Evolutionary conservation across 53 echinoderm and acorn worm genomes (phyloP), one percentile per base, ranked within the genome.

Genomic region (Zoroaster sp.): DNA sequence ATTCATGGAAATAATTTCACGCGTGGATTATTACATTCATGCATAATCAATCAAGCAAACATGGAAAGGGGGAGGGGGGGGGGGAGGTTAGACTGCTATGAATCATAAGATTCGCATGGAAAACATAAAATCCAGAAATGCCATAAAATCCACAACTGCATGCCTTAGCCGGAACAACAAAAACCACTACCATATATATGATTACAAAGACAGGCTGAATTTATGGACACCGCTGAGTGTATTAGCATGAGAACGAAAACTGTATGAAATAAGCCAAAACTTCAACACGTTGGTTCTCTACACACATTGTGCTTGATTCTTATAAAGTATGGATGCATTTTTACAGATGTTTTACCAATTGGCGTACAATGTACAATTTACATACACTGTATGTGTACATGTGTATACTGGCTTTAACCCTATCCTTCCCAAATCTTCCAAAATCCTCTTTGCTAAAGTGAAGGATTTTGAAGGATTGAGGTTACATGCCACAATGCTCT

Each of bases 181-280:
- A 54, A 20, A 76, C 39, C 54, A 63, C 31, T n/a, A n/a, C n/a
- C n/a, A n/a, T n/a, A n/a, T n/a, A n/a, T n/a, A n/a, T n/a, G n/a
- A n/a, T n/a, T n/a, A n/a, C n/a, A n/a, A n/a, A n/a, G n/a, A 79
- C 11, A 17, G 65, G 79, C 79, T 63, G 65, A 59, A 25, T 79
- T 65, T 59, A 59, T 40, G 3, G 65, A 65, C 36, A 79, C 40
- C 38, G 20, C 40, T 4, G 8, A 71, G 18, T 18, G 38, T n/a
- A 36, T 5, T 47, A 10, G 49, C 49, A 47, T 10, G 8, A 10
- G 8, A 9, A 9, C 14, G 49, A 10, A 9, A 47, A 47, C 49
- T 8, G 8, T 47, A 10, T 14, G 8, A 10, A 10, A 4, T 35
- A 4, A 10, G 41, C 2, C 7, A 1, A 40, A 40, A 72, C 23